Evolutionary conservation across 2,888 invertebrate species (phyloP).

Genomic region (Chymomyza caudatula): DNA sequence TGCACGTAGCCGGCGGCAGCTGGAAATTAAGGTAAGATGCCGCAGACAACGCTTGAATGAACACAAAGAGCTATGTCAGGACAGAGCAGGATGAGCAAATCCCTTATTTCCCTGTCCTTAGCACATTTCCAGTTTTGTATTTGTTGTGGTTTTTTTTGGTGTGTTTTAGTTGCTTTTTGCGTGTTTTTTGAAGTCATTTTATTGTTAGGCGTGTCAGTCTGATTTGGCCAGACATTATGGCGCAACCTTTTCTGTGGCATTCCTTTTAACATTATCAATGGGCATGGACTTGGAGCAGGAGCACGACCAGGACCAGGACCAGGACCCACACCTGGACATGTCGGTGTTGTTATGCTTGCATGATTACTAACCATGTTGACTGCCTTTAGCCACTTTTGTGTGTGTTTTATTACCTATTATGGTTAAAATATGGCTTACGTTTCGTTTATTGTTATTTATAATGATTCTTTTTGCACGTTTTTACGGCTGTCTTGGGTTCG

Average conservation of each 20-base stretch:
- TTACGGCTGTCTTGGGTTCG: conserved; percentile 55
- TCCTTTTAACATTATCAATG: neutral
- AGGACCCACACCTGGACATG: conserved; percentile 56
- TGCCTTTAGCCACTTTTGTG: conserved; percentile 44
- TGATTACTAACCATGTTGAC: conserved; percentile 46
- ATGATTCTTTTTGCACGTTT: conserved; percentile 68
- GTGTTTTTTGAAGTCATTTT: conserved; percentile 22
- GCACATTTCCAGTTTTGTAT: conserved; percentile 5
- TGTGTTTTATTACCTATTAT: conserved; percentile 71
- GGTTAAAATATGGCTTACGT: conserved; percentile 63
- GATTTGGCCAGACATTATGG: conserved; percentile 1
- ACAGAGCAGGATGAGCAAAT: neutral
- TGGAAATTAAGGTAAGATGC: conserved; percentile 27
- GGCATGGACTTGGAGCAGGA: neutral
- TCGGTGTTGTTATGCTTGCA: conserved; percentile 58
- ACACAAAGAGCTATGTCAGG: conserved; percentile 19
- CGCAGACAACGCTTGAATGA: conserved; percentile 40
- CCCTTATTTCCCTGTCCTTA: neutral
- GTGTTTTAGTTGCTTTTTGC: conserved; percentile 21
- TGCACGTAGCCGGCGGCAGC: conserved; percentile 16
- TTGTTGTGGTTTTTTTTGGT: conserved; percentile 26
- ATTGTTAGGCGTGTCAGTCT: conserved; percentile 30
- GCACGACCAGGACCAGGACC: too few species aligned
- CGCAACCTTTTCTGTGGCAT: conserved; percentile 28
- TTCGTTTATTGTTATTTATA: conserved; percentile 68